phyloP scores from a whole-genome alignment of 2,113 vertebrate genomes.

The Aptenodytes forsteri region DNA sequence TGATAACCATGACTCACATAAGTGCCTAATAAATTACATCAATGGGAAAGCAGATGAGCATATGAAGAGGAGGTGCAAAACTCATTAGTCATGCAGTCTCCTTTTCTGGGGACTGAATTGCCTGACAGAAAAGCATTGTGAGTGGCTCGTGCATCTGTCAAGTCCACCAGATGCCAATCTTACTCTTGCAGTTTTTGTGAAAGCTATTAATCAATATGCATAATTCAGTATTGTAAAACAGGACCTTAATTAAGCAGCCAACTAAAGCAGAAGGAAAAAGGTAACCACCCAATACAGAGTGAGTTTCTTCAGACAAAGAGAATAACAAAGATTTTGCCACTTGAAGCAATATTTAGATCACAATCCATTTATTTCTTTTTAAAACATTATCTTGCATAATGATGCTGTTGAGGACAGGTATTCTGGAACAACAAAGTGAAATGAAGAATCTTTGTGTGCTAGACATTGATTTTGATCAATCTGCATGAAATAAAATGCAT shows the following conservation, averaged over 20 bases:
- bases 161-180: conserved; percentile 61
- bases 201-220: conserved; percentile 21
- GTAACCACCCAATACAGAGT: neutral
- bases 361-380: neutral
- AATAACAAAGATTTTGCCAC: neutral
- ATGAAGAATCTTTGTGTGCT: neutral
- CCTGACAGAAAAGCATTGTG: conserved; percentile 30
- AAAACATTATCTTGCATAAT: neutral
- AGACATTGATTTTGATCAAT: neutral
- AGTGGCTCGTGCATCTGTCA: conserved; percentile 15
- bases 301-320: neutral
- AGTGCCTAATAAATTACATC: conserved; percentile 35
- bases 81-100: conserved; percentile 35
- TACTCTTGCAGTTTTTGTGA: neutral
- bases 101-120: conserved; percentile 43
- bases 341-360: neutral
- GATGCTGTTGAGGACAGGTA: neutral
- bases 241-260: conserved; percentile 2
- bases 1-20: conserved; percentile 20
- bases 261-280: conserved; percentile 8
- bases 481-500: neutral
- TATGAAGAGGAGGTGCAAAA: neutral
- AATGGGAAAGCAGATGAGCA: conserved; percentile 2
- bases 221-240: conserved; percentile 10
- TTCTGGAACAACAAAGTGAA: neutral